phyloP scores from a whole-genome alignment of 1,140 invertebrate genomes.

The Ylistrum balloti region DNA sequence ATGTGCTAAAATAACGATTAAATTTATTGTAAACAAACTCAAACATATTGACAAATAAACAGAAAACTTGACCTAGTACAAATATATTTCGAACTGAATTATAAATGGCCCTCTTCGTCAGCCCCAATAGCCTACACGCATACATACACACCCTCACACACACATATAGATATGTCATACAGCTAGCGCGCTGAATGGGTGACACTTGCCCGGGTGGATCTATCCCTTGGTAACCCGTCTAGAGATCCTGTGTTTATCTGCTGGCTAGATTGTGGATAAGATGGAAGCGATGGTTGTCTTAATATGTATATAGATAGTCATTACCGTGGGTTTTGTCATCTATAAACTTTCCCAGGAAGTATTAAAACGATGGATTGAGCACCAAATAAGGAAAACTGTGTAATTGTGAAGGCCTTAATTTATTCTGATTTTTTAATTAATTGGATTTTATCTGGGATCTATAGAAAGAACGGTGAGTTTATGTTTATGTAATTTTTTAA shows the following conservation, averaged over 20 bases:
- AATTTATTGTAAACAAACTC: too few relatives aligned
- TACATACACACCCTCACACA: neutral
- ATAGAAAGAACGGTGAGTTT: neutral
- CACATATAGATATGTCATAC: neutral
- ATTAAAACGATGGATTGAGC: neutral
- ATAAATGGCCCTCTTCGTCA: neutral
- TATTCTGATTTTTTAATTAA: neutral
- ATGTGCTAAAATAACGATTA: too few relatives aligned
- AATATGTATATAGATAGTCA: neutral
- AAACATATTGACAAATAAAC: too few relatives aligned
- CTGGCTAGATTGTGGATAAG: neutral
- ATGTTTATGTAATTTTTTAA: neutral
- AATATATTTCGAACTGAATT: too few relatives aligned
- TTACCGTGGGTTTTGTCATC: neutral
- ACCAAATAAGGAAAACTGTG: neutral
- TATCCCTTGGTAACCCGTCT: neutral
- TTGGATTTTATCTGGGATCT: neutral
- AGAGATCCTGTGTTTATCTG: neutral
- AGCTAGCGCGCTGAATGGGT: neutral
- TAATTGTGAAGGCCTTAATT: neutral
- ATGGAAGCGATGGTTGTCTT: neutral
- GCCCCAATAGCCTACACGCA: neutral
- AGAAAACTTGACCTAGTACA: too few relatives aligned
- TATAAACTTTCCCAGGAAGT: neutral
- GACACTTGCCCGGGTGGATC: neutral